These are phyloP conservation scores for Oscheius sp. DNA, from an alignment of 1,140 invertebrate species.

Conservation along the genomic window DNA sequence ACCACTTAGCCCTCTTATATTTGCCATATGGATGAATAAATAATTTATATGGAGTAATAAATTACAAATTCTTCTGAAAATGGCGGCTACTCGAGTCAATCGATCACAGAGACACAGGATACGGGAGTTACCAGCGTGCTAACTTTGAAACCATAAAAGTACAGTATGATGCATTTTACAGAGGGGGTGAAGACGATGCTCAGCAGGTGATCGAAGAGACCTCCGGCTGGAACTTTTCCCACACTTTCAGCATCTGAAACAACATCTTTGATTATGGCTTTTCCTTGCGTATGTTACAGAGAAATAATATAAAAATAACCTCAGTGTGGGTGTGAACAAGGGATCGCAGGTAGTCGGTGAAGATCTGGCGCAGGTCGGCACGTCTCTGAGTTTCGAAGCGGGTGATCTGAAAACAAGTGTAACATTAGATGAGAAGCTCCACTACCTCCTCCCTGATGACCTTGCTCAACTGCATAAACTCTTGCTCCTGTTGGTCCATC, in stretches of 20 bases:
- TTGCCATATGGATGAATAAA: no score
- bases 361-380: conserved; percentile 62
- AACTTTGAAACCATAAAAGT: no score
- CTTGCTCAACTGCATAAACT: conserved; percentile 91
- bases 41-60: no score
- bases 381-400: conserved; percentile 21
- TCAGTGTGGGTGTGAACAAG: conserved; percentile 92
- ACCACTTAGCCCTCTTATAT: no score
- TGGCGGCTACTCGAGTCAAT: no score
- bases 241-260: conserved; percentile 66
- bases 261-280: conserved; percentile 15
- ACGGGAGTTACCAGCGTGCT: no score
- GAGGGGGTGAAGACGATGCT: no score
- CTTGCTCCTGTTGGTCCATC: conserved; percentile 89
- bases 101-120: no score
- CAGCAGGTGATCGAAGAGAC: conserved; percentile 60
- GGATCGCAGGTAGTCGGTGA: conserved; percentile 84
- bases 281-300: background rate
- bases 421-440: background rate
- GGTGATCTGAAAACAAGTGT: background rate
- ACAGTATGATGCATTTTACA: no score
- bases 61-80: no score
- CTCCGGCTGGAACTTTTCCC: conserved; percentile 67
- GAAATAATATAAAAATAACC: conserved; percentile 65
- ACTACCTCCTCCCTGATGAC: conserved; percentile 84